A percentile compares a stretch with the other conserved stretches of the same genome.
Conservation (phyloP, 2,797 vertebrate genomes). For the Tympanoctomys barrerae region DNA sequence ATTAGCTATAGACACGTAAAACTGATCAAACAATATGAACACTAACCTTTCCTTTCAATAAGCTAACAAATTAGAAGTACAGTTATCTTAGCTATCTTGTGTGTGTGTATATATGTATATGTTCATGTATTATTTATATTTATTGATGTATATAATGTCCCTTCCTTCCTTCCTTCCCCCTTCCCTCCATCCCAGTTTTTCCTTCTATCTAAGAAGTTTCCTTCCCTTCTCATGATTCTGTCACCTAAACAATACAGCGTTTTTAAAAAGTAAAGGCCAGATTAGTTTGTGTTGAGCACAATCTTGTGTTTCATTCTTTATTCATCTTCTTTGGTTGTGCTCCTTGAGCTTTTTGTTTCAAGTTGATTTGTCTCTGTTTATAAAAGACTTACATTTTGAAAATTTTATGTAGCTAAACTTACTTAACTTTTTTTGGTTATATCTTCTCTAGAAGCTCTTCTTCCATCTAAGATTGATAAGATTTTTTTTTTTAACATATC, state of each 20-base stretch:
- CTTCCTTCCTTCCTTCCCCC: no score
- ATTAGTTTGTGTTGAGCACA: background rate
- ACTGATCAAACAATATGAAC: no score
- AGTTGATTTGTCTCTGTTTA: background rate
- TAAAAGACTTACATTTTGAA: background rate
- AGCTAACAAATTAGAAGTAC: no score
- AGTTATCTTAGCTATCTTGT: no score
- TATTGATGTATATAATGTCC: no score
- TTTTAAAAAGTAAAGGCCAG: background rate
- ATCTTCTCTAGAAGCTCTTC: background rate
- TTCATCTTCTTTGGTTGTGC: background rate
- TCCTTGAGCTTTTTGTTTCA: background rate
- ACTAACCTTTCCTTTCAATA: no score
- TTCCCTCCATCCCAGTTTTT: no score
- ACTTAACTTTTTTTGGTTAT: background rate
- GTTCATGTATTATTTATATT: no score
- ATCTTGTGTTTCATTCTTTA: background rate
- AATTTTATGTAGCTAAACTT: background rate
- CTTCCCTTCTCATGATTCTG: background rate
- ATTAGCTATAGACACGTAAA: no score
- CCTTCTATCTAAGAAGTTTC: no score
- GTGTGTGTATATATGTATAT: no score
- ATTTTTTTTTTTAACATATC: background rate
- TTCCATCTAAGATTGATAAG: background rate
- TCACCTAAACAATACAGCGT: background rate